Evolutionary conservation across 2,113 vertebrate species (phyloP).

Genomic region (Laterallus jamaicensis): DNA sequence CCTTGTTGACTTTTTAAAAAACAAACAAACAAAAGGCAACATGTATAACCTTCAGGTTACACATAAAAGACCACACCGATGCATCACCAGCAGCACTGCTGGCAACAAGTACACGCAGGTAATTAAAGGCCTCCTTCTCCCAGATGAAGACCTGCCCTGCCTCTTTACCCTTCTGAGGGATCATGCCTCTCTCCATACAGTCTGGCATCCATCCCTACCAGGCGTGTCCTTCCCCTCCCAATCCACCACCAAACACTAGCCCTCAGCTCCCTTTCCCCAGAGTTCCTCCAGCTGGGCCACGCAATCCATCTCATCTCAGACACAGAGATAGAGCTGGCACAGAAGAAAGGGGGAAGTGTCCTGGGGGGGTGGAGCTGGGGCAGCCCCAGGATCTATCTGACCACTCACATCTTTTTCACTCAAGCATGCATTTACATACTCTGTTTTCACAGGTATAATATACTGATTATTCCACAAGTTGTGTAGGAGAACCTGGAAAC

Average conservation of each 20-base stretch:
- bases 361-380: not conserved
- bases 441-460: not conserved
- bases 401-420: accelerated
- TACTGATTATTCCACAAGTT: not conserved
- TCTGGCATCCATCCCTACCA: not conserved
- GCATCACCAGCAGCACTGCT: accelerated
- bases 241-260: not conserved
- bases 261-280: not conserved
- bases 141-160: not conserved
- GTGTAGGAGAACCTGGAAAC: accelerated
- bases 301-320: not conserved
- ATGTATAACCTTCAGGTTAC: not conserved
- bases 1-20: not conserved
- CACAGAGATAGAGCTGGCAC: not conserved
- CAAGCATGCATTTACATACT: no score
- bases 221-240: not conserved
- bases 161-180: not conserved
- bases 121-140: not conserved
- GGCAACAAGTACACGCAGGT: not conserved
- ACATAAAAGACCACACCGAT: not conserved
- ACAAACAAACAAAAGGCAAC: not conserved
- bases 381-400: not conserved
- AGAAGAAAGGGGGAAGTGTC: not conserved
- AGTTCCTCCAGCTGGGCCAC: not conserved
- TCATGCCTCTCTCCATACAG: not conserved